Evolutionary conservation across 53 echinoderm and acorn worm genomes (phyloP), one percentile per base, ranked within the genome.

Genomic region (Apostichopus leukothele): DNA sequence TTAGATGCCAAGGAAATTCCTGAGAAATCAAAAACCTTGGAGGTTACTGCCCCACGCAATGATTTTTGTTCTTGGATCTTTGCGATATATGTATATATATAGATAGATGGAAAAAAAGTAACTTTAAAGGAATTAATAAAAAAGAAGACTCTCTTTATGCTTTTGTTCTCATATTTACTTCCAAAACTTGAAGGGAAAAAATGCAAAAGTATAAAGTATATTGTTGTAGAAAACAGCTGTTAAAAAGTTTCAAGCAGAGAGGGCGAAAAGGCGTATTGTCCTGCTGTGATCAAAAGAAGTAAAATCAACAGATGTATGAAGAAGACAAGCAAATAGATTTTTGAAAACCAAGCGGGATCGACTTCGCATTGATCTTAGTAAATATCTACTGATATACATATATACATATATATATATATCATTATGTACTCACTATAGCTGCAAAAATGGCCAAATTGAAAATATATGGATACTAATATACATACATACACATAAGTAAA

Each of bases 1-100:
- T 39, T 53, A 79, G 79, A 79, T 71, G 71, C 71, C 71, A 71
- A 19, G 6, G 71, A 71, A 71, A 79, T 79, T 79, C 79, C 79
- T 55, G 59, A 81, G 81, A 59, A 19, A 55, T 81, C 21, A 81
- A 81, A 81, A 81, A 81, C 71, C 71, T 16, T 18, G 21, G 20
- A 71, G 71, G 71, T 71, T 71, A 71, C 71, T 71, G 71, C 71
- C 71, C 71, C 71, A 71, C 18, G 71, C 71, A 71, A 13, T 3
- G 71, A 18, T 71, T 71, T 19, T 8, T 63, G 9, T 71, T n/a
- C 71, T 71, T 71, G 13, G 71, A 71, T 71, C 71, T 71, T 9
- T 71, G 6, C 5, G 14, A n/a, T 71, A 71, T 18, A 71, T 71
- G 3, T 19, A 2, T 16, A 63, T 63, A 4, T 63, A 63, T 63